Base-by-base conservation (phyloP, 2,797 vertebrate genomes). In the Clarias platycephalus region DNA sequence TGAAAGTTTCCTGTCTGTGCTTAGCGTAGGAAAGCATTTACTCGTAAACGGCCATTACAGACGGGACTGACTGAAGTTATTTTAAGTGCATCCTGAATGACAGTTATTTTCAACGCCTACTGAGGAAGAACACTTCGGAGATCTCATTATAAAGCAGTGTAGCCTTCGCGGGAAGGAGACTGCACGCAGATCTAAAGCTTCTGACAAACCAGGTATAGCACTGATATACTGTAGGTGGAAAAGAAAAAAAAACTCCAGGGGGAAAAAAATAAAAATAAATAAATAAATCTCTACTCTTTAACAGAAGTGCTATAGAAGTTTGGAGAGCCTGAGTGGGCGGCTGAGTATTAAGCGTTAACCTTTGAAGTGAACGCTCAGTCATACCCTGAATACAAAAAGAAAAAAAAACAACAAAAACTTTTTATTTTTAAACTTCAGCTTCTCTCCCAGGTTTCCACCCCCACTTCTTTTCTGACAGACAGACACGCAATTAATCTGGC, bases 391-490 rank as follows among this genome's bases (percentile, higher is more conserved):
- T 77, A 77, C 28, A 60, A 60, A 77, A 77, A 49, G n/a, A 22
- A 58, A 44, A 9, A 9, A 44, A 49, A 49, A 44, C 1, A 44
- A 44, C 8, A 44, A 1, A 44, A 44, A 9, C 6, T 34, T 34
- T 34, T 34, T 34, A 3, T 37, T 37, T 2, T 31, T 26, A 34
- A 31, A 31, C 55, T 24, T 37, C 1, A 28, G 26, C 15, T 49
- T 75, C 37, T 71, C 37, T 71, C 68, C 15, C 5, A 75, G n/a
- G 71, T n/a, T 53, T 80, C 62, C 44, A 77, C 63, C 44, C 53
- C 37, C 40, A 31, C 62, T 80, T 31, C 2, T 3, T 66, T 44
- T 63, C 58, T 1, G 37, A 66, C 15, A 66, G 24, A 58, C 20
- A 60, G 28, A 77, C 53, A 37, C 0, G 55, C 31, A n/a, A 77